These are phyloP conservation scores for Cosmia trapezina DNA, from an alignment of 2,888 invertebrate species.

Conservation along the genomic window DNA sequence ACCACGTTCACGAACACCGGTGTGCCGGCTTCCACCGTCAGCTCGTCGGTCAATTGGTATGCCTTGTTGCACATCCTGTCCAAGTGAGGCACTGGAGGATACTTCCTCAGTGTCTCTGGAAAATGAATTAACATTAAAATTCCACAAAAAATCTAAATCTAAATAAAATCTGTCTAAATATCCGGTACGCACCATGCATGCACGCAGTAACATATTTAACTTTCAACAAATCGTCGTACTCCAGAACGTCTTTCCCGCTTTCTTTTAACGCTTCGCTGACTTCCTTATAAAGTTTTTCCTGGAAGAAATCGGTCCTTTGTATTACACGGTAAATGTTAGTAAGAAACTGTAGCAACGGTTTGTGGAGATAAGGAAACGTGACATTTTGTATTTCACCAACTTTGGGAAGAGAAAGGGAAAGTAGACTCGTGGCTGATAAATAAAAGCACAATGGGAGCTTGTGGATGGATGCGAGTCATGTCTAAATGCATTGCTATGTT, in stretches of 20 bases:
- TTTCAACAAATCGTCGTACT: conserved; percentile 80
- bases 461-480: conserved; percentile 12
- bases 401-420: background rate
- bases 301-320: conserved; percentile 48
- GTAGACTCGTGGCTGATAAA: background rate
- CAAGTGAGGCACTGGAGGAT: conserved; percentile 75
- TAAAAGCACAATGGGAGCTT: background rate
- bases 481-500: conserved; percentile 11
- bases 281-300: conserved; percentile 81
- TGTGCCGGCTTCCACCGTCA: conserved; percentile 75
- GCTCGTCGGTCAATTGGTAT: conserved; percentile 75
- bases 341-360: conserved; percentile 14
- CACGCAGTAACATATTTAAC: conserved; percentile 80
- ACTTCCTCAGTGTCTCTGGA: conserved; percentile 81
- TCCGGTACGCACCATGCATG: conserved; percentile 73
- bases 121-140: conserved; percentile 15
- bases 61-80: conserved; percentile 76
- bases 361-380: background rate
- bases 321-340: conserved; percentile 33
- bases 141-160: background rate
- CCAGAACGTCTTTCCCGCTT: conserved; percentile 75
- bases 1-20: conserved; percentile 80
- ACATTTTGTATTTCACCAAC: background rate
- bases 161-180: background rate
- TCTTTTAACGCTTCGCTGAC: conserved; percentile 72